Evolutionary conservation across 1,140 invertebrate species (phyloP).

Genomic region (Cepaea nemoralis): DNA sequence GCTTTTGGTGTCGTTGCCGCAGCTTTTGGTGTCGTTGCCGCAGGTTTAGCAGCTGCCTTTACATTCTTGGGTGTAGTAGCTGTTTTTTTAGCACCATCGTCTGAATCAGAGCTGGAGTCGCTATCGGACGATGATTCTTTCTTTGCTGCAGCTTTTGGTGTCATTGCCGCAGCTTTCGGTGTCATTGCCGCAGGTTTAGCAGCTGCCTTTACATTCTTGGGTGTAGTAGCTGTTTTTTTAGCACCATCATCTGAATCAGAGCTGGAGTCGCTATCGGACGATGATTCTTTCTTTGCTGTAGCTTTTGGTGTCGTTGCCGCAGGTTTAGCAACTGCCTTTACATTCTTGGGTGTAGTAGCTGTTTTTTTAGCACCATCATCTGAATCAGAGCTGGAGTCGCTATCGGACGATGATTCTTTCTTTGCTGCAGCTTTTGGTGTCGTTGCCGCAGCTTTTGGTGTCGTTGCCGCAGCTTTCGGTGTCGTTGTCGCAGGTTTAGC

Average conservation of each 20-base stretch:
- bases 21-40: conserved; percentile 3
- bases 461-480: too few species aligned
- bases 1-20: conserved; percentile 31
- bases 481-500: too few species aligned
- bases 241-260: conserved; percentile 23
- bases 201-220: too few species aligned
- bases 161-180: background rate
- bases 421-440: conserved; percentile 27
- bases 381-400: conserved; percentile 44
- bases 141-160: too few species aligned
- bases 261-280: background rate
- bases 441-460: conserved; percentile 15
- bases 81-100: background rate
- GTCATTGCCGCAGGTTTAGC: conserved; percentile 18
- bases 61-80: too few species aligned
- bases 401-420: conserved; percentile 24
- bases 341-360: conserved; percentile 2
- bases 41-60: too few species aligned
- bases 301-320: background rate
- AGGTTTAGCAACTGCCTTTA: conserved; percentile 24
- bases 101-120: conserved; percentile 30
- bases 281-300: background rate
- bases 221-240: conserved; percentile 41
- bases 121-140: conserved; percentile 40
- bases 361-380: background rate